Evolutionary conservation across 2,113 vertebrate species (phyloP).

Genomic region (Struthidea cinerea): DNA sequence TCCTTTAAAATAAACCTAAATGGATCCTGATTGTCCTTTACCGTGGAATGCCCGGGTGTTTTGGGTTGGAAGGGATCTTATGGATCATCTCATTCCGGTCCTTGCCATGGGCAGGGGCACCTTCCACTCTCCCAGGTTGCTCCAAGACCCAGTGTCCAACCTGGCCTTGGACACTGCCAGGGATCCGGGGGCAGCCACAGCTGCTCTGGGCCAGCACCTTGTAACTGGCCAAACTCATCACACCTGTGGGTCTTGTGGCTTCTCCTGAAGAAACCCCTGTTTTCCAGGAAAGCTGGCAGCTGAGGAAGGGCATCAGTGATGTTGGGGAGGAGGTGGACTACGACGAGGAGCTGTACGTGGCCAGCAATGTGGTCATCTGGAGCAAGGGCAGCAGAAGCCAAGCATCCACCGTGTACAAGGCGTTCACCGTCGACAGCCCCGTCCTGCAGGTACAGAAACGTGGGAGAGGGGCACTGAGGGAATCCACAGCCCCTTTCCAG

Average conservation of each 20-base stretch:
- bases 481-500: rapidly evolving
- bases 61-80: background rate
- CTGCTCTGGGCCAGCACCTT: no score
- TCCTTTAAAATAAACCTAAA: background rate
- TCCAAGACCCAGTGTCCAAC: rapidly evolving
- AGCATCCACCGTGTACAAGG: slow-evolving; percentile 87
- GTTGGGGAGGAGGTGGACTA: slow-evolving; percentile 83
- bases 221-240: background rate
- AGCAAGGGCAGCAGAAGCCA: slow-evolving; percentile 89
- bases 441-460: slow-evolving; percentile 82
- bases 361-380: slow-evolving; percentile 95
- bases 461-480: background rate
- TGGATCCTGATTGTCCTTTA: background rate
- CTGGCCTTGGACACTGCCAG: background rate
- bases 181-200: background rate
- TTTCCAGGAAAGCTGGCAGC: slow-evolving; percentile 89
- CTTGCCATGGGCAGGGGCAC: no score
- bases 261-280: background rate
- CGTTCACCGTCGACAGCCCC: slow-evolving; percentile 92
- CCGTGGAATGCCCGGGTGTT: rapidly evolving
- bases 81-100: background rate
- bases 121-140: background rate
- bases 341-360: slow-evolving; percentile 92
- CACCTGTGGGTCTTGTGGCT: rapidly evolving
- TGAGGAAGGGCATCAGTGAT: slow-evolving; percentile 83